These are phyloP conservation scores for Sebastes itinus DNA, from an alignment of 2,797 vertebrate species.

Conservation along the genomic window DNA sequence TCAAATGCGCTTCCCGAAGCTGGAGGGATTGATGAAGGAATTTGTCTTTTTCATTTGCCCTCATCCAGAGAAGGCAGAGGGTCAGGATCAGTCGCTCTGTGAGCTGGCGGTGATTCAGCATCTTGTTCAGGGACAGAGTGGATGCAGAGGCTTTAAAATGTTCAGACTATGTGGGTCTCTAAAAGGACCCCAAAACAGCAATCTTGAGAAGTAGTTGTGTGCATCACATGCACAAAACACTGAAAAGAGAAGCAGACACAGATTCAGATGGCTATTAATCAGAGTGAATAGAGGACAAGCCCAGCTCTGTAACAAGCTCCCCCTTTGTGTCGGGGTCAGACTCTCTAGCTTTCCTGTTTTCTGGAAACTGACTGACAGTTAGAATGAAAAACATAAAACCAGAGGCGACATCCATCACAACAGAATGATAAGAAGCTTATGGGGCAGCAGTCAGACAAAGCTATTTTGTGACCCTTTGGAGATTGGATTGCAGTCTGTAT, in stretches of 20 bases:
- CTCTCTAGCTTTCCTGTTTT: slow-evolving; percentile 61
- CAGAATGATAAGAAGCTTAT: slow-evolving; percentile 38
- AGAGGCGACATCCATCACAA: slow-evolving; percentile 33
- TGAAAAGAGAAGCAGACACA: slow-evolving; percentile 8
- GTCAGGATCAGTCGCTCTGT: slow-evolving; percentile 34
- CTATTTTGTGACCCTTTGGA: not conserved
- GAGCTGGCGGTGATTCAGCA: slow-evolving; percentile 33
- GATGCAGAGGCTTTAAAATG: not conserved
- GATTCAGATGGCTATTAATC: slow-evolving; percentile 12
- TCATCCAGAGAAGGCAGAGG: slow-evolving; percentile 33
- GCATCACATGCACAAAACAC: not conserved
- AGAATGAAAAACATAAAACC: slow-evolving; percentile 33
- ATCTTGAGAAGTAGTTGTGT: not conserved
- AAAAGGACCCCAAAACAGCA: not conserved
- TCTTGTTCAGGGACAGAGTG: slow-evolving; percentile 12
- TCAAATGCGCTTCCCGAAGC: not conserved
- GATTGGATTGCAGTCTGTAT: not conserved
- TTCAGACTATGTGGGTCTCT: not conserved
- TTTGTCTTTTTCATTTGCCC: slow-evolving; percentile 34
- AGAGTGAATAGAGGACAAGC: slow-evolving; percentile 30
- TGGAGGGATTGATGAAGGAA: slow-evolving; percentile 11
- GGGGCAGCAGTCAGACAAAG: not conserved
- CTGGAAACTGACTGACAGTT: slow-evolving; percentile 49
- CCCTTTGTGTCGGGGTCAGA: slow-evolving; percentile 68
- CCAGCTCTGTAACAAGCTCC: slow-evolving; percentile 52